Conservation (phyloP, 2,888 invertebrate species). For the Lasioglossum calceatum region DNA sequence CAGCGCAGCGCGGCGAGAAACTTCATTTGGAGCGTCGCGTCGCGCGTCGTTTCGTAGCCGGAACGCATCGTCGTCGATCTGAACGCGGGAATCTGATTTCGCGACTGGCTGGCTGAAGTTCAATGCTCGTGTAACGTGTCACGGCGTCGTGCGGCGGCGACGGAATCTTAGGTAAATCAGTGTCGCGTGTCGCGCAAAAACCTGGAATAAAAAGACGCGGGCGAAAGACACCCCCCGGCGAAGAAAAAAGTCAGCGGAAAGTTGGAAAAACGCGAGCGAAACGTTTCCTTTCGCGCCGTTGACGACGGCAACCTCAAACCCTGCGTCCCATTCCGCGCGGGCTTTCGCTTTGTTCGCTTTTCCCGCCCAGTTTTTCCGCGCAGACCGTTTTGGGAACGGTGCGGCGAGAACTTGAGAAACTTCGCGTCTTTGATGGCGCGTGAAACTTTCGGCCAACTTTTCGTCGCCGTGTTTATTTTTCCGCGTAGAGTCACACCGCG, state of each 20-base stretch:
- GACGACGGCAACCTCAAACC: conserved; percentile 28
- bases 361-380: not conserved
- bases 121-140: not conserved
- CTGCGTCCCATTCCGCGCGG: conserved; percentile 5
- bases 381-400: conserved; percentile 27
- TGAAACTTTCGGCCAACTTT: conserved; percentile 8
- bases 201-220: not conserved
- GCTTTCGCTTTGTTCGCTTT: conserved; percentile 14
- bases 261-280: conserved; percentile 21
- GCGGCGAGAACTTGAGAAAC: conserved; percentile 28
- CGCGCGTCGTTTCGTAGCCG: not conserved
- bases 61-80: conserved; percentile 4
- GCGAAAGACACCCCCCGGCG: not conserved
- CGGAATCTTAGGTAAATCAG: conserved; percentile 10
- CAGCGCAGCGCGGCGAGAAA: not conserved
- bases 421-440: conserved; percentile 7
- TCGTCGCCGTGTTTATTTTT: conserved; percentile 8
- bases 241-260: not conserved
- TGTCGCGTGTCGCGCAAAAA: not conserved
- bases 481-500: too few relatives aligned
- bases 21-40: conserved; percentile 20
- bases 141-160: not conserved
- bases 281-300: conserved; percentile 14
- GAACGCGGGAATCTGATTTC: conserved; percentile 21
- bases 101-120: conserved; percentile 4